These are phyloP conservation scores for Linhomoeus sp. DNA, from an alignment of 2,888 invertebrate species.

Conservation along the genomic window DNA sequence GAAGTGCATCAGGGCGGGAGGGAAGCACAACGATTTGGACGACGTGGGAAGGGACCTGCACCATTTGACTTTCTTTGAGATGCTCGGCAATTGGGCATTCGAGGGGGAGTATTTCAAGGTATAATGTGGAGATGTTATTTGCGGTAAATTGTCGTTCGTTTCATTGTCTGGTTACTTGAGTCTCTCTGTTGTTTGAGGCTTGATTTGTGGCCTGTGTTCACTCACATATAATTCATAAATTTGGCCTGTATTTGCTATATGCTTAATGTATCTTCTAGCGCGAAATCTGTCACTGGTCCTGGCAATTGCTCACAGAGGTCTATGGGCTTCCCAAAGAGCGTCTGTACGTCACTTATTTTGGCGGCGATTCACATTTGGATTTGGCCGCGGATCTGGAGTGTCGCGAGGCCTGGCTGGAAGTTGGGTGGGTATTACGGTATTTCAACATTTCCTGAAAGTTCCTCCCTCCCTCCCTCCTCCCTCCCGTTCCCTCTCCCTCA, in stretches of 20 bases:
- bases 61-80: conserved; percentile 99
- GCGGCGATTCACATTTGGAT: conserved; percentile 59
- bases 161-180: no score
- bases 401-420: conserved; percentile 50
- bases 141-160: no score
- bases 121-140: no score
- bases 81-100: conserved; percentile 99
- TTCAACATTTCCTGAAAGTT: no score
- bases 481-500: no score
- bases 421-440: conserved; percentile 43
- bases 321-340: conserved; percentile 56
- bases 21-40: conserved; percentile 97
- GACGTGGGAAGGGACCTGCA: conserved; percentile 99
- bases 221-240: no score
- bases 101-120: conserved; percentile 90
- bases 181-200: no score
- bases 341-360: conserved; percentile 95
- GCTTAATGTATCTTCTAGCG: conserved; percentile 44
- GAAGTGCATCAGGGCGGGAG: conserved; percentile 89
- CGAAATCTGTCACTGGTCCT: conserved; percentile 90
- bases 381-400: conserved; percentile 60
- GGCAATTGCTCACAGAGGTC: conserved; percentile 70
- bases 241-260: no score
- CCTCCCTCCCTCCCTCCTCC: no score
- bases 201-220: no score